phyloP scores from a whole-genome alignment of 2,888 invertebrate species.

The Tetranychus piercei region DNA sequence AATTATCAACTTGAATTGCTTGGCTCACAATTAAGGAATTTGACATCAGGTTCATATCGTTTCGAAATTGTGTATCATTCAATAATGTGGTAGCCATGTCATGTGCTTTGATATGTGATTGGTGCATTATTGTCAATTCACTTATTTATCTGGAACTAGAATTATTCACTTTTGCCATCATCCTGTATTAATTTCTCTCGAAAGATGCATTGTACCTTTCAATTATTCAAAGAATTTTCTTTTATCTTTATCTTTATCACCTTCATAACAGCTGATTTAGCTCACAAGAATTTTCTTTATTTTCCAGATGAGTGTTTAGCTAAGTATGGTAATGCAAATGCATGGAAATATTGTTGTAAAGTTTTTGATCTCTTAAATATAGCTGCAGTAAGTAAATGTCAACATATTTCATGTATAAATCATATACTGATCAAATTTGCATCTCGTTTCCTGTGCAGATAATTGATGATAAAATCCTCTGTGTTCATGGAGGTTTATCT shows the following conservation, averaged over 20 bases:
- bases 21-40: background rate
- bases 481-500: conserved; percentile 92
- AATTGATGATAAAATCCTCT: conserved; percentile 88
- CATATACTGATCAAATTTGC: background rate
- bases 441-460: conserved; percentile 42
- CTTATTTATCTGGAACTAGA: too few relatives aligned
- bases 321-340: conserved; percentile 96
- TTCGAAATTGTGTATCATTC: too few relatives aligned
- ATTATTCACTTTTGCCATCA: too few relatives aligned
- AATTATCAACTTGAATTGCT: conserved; percentile 9
- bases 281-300: background rate
- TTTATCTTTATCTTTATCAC: conserved; percentile 1
- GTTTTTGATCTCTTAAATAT: conserved; percentile 94
- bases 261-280: background rate
- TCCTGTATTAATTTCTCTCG: too few relatives aligned
- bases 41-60: too few relatives aligned
- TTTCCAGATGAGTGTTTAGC: conserved; percentile 75
- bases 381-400: conserved; percentile 57
- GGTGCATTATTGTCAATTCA: too few relatives aligned
- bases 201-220: too few relatives aligned
- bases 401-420: background rate
- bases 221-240: background rate
- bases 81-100: too few relatives aligned
- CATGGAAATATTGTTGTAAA: conserved; percentile 95
- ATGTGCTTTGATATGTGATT: too few relatives aligned